Evolutionary conservation across 2,113 vertebrate genomes (phyloP).

Genomic region (Lophius piscatorius): DNA sequence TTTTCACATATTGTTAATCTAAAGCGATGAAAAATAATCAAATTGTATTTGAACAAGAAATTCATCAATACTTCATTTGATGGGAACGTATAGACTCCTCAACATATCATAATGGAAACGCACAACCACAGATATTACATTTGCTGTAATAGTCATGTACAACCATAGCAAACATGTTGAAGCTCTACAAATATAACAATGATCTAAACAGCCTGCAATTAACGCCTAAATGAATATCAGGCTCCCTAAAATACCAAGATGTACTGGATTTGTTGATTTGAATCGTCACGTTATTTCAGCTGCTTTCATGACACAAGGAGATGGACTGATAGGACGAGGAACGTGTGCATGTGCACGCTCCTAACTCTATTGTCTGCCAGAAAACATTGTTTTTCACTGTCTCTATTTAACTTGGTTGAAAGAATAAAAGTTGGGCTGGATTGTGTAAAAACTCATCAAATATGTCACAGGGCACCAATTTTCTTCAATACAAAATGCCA

Average conservation of each 20-base stretch:
- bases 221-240: conserved; percentile 1
- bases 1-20: no score
- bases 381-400: conserved; percentile 14
- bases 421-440: conserved; percentile 4
- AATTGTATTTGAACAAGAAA: no score
- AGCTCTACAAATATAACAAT: neutral
- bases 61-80: no score
- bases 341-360: neutral
- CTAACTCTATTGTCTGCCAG: neutral
- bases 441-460: conserved; percentile 8
- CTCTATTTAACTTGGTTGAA: conserved; percentile 5
- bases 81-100: no score
- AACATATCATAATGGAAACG: no score
- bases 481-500: neutral
- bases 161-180: no score
- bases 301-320: neutral
- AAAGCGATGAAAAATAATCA: no score
- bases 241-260: conserved; percentile 26
- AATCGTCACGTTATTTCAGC: neutral
- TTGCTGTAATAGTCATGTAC: no score
- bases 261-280: neutral
- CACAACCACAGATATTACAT: no score
- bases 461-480: neutral
- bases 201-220: conserved; percentile 6
- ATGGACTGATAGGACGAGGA: neutral